These are phyloP conservation scores for Peromyscus nudipes DNA, from an alignment of 2,797 vertebrate species.

Conservation along the genomic window DNA sequence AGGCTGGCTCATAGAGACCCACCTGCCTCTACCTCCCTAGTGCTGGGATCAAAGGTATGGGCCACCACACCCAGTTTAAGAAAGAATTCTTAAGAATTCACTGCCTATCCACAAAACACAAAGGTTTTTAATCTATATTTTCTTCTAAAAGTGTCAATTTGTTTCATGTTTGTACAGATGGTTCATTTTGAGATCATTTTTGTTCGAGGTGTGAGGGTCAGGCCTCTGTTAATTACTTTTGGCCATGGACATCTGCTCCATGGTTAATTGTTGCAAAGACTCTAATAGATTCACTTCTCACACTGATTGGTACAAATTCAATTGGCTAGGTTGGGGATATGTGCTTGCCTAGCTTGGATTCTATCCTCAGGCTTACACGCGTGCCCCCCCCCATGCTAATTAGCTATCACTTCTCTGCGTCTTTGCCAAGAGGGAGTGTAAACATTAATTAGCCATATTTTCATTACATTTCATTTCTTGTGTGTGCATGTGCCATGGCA, in stretches of 20 bases:
- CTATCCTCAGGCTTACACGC: background rate
- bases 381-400: background rate
- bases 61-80: background rate
- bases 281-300: background rate
- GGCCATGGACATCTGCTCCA: background rate
- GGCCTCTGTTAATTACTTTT: background rate
- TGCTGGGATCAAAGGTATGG: background rate
- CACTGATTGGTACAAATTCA: background rate
- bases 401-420: background rate
- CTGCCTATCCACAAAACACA: background rate
- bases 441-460: background rate
- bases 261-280: background rate
- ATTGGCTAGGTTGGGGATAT: background rate
- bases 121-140: background rate
- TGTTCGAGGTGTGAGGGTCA: background rate
- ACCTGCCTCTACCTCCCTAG: background rate
- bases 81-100: background rate
- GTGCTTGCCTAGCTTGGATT: background rate
- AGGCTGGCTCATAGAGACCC: background rate
- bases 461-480: background rate
- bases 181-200: background rate
- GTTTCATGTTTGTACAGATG: background rate
- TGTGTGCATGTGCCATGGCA: background rate
- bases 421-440: background rate
- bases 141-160: background rate